phyloP scores from a whole-genome alignment of 2,113 vertebrate genomes.

The Caracal caracal region DNA sequence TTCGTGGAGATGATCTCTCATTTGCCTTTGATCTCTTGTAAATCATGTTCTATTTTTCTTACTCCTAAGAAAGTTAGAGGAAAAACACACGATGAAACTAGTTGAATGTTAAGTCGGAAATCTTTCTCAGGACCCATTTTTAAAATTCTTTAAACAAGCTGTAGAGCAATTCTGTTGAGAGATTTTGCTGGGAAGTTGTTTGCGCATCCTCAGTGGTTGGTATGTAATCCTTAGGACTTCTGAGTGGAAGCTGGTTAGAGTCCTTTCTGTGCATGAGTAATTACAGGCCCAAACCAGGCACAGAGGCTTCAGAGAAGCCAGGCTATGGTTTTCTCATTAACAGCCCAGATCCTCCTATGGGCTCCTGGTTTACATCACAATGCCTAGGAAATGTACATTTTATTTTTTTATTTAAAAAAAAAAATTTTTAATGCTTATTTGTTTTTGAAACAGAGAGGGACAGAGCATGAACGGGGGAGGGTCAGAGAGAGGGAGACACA shows the following conservation, averaged over 20 bases:
- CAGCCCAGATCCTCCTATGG: constrained; percentile 37
- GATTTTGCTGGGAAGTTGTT: neutral
- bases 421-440: no score
- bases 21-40: constrained; percentile 48
- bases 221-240: neutral
- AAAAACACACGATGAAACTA: neutral
- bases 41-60: neutral
- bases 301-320: constrained; percentile 63
- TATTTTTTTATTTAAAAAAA: neutral
- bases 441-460: no score
- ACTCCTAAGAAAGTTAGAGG: constrained; percentile 15
- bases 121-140: neutral
- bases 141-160: neutral
- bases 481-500: no score
- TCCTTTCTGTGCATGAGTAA: constrained; percentile 45
- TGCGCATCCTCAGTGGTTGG: neutral
- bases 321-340: constrained; percentile 79
- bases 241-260: neutral
- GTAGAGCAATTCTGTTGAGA: neutral
- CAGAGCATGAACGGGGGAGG: no score
- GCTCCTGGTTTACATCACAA: constrained; percentile 53
- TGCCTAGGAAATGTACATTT: constrained; percentile 68
- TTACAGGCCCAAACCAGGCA: neutral
- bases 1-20: neutral
- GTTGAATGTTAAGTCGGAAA: neutral